These are phyloP conservation scores for Dolichotis patagonum DNA, from an alignment of 2,113 vertebrate genomes.

Conservation along the genomic window DNA sequence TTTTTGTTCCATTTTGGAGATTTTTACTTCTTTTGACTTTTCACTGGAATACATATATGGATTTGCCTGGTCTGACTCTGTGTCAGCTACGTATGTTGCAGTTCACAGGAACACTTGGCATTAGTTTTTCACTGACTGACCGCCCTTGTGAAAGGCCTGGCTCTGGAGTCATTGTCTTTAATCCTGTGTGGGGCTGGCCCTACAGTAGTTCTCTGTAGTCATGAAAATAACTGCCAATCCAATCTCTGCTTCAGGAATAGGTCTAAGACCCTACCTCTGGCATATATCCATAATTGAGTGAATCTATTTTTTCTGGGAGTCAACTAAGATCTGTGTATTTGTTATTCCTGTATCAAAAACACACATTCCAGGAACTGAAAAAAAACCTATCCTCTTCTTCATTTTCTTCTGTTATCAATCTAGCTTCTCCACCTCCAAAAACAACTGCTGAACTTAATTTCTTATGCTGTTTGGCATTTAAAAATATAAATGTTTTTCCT, in stretches of 20 bases:
- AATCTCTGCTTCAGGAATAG: constrained; percentile 96
- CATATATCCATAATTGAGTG: constrained; percentile 88
- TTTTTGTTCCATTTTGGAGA: constrained; percentile 82
- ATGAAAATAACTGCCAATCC: constrained; percentile 95
- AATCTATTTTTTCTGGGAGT: constrained; percentile 87
- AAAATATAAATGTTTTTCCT: constrained; percentile 94
- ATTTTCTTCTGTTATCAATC: constrained; percentile 88
- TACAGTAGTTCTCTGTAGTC: constrained; percentile 92
- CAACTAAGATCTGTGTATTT: constrained; percentile 87
- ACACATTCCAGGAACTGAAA: constrained; percentile 89
- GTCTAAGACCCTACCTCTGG: constrained; percentile 91
- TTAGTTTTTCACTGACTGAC: constrained; percentile 88
- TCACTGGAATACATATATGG: constrained; percentile 80
- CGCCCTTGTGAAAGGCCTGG: constrained; percentile 87
- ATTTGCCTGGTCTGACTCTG: constrained; percentile 87
- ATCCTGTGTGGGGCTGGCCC: constrained; percentile 73
- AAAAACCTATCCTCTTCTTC: constrained; percentile 84
- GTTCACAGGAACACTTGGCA: constrained; percentile 84
- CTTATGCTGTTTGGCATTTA: constrained; percentile 94
- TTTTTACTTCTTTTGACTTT: constrained; percentile 84
- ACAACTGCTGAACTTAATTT: constrained; percentile 91
- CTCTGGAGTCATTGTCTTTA: constrained; percentile 74
- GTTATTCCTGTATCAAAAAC: constrained; percentile 89
- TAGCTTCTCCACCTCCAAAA: constrained; percentile 92
- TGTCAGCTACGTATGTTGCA: constrained; percentile 87